phyloP scores from a whole-genome alignment of 2,113 vertebrate species.

The Rhombomys opimus region DNA sequence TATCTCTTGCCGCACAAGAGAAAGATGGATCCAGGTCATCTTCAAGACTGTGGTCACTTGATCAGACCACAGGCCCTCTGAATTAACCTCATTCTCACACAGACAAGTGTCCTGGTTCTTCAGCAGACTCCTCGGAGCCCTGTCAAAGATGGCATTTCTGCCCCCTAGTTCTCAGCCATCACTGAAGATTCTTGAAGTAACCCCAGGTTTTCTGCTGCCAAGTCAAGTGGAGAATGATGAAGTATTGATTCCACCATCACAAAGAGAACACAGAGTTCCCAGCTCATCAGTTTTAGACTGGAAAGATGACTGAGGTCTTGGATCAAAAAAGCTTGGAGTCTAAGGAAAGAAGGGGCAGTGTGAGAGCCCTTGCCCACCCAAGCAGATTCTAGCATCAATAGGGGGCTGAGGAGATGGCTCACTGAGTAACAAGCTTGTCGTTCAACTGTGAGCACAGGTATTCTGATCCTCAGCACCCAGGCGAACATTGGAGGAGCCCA shows the following conservation, averaged over 20 bases:
- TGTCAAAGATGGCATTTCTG: not conserved
- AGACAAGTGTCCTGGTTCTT: not conserved
- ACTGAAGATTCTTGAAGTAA: not conserved
- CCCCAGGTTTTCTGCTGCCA: not conserved
- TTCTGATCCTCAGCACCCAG: not conserved
- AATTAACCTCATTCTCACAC: not conserved
- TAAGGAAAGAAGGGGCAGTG: not conserved
- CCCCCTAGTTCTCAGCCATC: not conserved
- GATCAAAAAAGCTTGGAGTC: not conserved
- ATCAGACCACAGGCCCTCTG: too few species aligned
- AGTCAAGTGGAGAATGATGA: not conserved
- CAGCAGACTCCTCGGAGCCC: not conserved
- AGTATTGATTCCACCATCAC: not conserved
- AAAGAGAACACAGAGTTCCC: not conserved
- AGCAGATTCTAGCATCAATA: not conserved
- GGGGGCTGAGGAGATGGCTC: not conserved
- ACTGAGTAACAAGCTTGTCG: not conserved
- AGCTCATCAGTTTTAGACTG: not conserved
- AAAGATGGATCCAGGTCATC: not conserved
- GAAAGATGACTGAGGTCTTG: not conserved
- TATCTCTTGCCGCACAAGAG: too few species aligned
- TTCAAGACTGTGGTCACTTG: too few species aligned
- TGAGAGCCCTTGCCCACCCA: not conserved
- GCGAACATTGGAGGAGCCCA: not conserved
- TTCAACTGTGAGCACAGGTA: too few species aligned